Base-by-base conservation (phyloP, 2,113 vertebrate species). In the Calidris pygmaea region DNA sequence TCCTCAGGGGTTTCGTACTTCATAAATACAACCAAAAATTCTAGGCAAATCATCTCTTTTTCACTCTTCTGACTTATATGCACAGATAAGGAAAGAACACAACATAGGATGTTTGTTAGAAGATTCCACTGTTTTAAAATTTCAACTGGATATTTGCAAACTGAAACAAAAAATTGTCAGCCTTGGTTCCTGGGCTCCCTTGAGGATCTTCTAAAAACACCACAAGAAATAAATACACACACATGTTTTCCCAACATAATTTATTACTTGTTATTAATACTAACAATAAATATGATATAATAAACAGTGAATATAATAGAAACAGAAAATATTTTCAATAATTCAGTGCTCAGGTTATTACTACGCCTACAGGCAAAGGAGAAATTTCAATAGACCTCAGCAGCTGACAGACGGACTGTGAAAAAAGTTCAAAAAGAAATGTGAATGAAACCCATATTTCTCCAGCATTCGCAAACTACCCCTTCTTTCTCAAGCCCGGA, bases 321-420 rank as follows among this genome's bases (percentile, higher is more conserved):
- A 91, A 65, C n/a, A 85, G 45, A 73, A 90, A 80, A 73, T 89
- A 86, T 80, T 80, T 90, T 83, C 58, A 90, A 35, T 66, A 86
- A 83, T 86, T 94, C 63, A 86, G 18, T 45, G 30, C 17, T 92
- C 30, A 53, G 43, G 48, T 86, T 86, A 80, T 86, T 92, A 77
- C 43, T 50, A 53, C 1, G 27, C 79, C 86, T 88, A 30, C 62
- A 90, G 79, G 91, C 67, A 94, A 83, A 85, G 34, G 29, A 86
- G 35, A 43, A 63, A 60, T 93, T 95, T 79, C 71, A 85, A 13
- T 68, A 65, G 53, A 76, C 35, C 23, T 76, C 67, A 83, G 79
- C 48, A 88, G 27, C 39, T 92, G 75, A 90, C 52, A 84, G 75
- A 58, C 30, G 83, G 74, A 71, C n/a, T 68, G 19, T 37, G 56